Evolutionary conservation across 2,797 vertebrate genomes (phyloP), one percentile per base, ranked within the genome.

Genomic region (Rhinatrema bivittatum): DNA sequence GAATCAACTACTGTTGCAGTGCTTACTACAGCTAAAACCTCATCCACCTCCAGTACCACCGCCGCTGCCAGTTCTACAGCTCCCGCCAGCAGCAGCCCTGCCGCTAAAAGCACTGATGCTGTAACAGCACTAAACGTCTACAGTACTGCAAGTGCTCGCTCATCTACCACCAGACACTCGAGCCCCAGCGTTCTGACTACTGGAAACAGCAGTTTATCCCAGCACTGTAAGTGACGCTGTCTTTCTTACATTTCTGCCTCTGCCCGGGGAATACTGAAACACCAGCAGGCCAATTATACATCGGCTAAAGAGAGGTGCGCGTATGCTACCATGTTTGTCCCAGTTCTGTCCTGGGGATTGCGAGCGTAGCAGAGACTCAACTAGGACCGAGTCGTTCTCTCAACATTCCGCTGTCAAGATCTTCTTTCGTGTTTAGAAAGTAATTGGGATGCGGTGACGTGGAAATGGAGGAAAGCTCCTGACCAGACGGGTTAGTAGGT

Each of bases 141-240:
- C 1, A 37, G 47, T 20, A 56, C 42, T 20, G 52, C 64, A 3
- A 42, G 37, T 40, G 51, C 70, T 53, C 59, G 16, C 33, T 55
- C 40, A 53, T 52, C 68, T 49, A 68, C 60, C 4, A 64, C 81
- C 51, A 73, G 16, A 64, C 72, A 24, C 20, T 48, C 72, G 48
- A 40, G 67, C 13, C 76, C 79, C 3, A 82, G 73, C 50, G 70
- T 70, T 52, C 78, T 81, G 28, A 88, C 86, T 39, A 88, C 83
- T 18, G 86, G 86, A 52, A 89, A 91, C 50, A 86, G 68, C 64
- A 97, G 91, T 68, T 84, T 94, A 30, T 95, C 92, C 16, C 91
- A 94, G 60, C 89, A 89, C 68, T 92, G 94, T 97, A 82, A 90
- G 89, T 47, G 36, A 44, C 54, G 2, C 5, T 20, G 20, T 26